These are phyloP conservation scores for Mylabris phalerata DNA, from an alignment of 1,140 invertebrate genomes.

Conservation along the genomic window DNA sequence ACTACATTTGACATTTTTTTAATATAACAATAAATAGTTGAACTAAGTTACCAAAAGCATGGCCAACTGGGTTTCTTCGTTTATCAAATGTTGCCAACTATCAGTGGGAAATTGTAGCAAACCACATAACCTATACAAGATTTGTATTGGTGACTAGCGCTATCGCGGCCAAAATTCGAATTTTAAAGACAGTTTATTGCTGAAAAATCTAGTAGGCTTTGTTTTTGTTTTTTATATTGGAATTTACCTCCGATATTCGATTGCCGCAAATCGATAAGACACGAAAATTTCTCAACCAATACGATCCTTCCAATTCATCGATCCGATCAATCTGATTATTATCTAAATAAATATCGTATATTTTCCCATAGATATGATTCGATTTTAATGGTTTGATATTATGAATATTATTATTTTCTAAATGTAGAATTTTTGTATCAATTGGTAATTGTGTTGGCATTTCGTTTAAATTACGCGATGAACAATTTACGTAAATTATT, in stretches of 20 bases:
- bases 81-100: no score
- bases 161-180: no score
- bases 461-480: conserved; percentile 43
- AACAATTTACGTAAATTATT: conserved; percentile 52
- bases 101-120: no score
- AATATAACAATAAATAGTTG: no score
- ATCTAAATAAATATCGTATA: conserved; percentile 69
- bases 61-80: no score
- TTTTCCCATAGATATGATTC: conserved; percentile 54
- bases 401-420: conserved; percentile 46
- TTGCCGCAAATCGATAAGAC: conserved; percentile 67
- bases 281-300: conserved; percentile 69
- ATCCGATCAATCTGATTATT: conserved; percentile 65
- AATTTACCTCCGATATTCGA: conserved; percentile 58
- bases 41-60: no score
- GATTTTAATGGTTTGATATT: conserved; percentile 48
- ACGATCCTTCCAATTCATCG: conserved; percentile 62
- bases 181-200: no score
- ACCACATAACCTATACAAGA: no score
- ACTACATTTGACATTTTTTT: no score
- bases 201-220: background rate
- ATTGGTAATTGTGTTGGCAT: conserved; percentile 50
- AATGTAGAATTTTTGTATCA: conserved; percentile 49
- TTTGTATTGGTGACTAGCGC: no score
- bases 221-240: background rate